Evolutionary conservation across 92 coral and sea anemone species (phyloP).

Genomic region (Plumapathes pennacea): DNA sequence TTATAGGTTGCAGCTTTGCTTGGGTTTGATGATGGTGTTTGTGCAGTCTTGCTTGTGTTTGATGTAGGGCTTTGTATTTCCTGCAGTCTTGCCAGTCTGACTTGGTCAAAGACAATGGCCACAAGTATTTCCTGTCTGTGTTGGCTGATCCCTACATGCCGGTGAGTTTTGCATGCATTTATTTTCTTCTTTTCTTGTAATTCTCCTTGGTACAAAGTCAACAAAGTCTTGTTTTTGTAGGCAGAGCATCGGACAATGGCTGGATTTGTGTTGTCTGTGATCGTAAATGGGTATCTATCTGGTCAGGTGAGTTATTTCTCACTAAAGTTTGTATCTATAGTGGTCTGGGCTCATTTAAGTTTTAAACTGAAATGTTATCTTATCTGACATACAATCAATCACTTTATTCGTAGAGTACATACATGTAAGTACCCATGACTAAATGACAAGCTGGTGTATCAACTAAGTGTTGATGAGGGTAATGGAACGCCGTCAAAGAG

Average conservation of each 20-base stretch:
- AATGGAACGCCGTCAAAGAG: no score
- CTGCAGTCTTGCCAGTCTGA: slow-evolving; percentile 94
- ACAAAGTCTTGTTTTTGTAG: slow-evolving; percentile 21
- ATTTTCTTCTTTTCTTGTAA: not conserved
- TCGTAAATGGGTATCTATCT: slow-evolving; percentile 75
- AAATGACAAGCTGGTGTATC: no score
- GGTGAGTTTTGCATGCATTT: slow-evolving; percentile 39
- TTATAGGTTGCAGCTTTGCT: no score
- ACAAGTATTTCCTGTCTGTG: slow-evolving; percentile 91
- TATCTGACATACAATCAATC: no score
- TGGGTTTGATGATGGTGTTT: no score
- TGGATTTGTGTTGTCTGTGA: slow-evolving; percentile 85
- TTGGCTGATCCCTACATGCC: slow-evolving; percentile 94
- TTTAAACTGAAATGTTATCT: no score
- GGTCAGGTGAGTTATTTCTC: slow-evolving; percentile 92
- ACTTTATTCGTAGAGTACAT: no score
- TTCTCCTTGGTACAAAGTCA: not conserved
- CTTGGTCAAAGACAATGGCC: slow-evolving; percentile 97
- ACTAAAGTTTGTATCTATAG: no score
- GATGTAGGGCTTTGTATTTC: not conserved
- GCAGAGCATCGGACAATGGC: slow-evolving; percentile 99
- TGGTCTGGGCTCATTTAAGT: no score
- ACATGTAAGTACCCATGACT: no score
- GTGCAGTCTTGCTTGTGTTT: no score
- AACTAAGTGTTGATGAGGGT: no score